phyloP scores from a whole-genome alignment of 2,888 invertebrate species.

The Sepioteuthis lessoniana region DNA sequence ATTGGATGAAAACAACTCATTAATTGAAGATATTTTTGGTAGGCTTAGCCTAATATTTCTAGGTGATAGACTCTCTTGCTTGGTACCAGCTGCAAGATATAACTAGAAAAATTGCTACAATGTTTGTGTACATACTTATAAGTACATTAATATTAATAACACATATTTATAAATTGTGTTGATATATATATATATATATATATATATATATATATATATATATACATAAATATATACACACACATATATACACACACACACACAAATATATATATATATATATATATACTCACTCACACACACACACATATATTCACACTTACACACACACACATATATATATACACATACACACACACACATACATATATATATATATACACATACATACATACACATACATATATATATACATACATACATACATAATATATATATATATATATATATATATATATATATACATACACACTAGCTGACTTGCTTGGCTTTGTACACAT shows the following conservation, averaged over 20 bases:
- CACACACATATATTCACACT: not conserved
- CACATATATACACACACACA: not conserved
- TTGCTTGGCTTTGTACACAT: too few species aligned
- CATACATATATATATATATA: not conserved
- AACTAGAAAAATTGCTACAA: not conserved
- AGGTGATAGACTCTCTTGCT: too few species aligned
- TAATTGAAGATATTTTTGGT: too few species aligned
- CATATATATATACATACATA: too few species aligned
- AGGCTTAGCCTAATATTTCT: too few species aligned
- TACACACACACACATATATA: not conserved
- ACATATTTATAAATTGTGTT: too few species aligned
- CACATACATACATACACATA: not conserved
- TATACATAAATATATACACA: not conserved
- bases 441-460: too few species aligned
- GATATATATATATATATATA: too few species aligned
- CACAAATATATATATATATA: not conserved
- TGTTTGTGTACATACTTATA: not conserved
- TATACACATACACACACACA: slow-evolving; percentile 17
- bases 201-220: not conserved
- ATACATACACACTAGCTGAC: not conserved
- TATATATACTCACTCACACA: not conserved
- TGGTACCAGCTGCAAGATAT: too few species aligned
- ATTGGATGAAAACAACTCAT: too few species aligned
- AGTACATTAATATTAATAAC: too few species aligned
- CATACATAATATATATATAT: too few species aligned